Evolutionary conservation across 2,888 invertebrate genomes (phyloP).

Genomic region (Podabrus alpinus): DNA sequence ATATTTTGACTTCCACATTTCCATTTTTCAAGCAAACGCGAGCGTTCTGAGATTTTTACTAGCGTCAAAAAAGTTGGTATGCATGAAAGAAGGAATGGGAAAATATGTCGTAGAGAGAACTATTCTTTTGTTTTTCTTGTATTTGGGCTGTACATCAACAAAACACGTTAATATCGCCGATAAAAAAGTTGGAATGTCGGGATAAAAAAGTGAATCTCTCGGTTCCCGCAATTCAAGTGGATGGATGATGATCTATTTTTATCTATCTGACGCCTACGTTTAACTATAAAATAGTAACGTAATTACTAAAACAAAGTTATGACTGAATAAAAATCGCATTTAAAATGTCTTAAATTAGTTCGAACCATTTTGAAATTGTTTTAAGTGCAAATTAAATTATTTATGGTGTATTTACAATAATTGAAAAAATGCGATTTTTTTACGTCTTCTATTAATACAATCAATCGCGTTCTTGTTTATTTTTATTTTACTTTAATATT

Average conservation of each 20-base stretch:
- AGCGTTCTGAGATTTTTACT: too few species aligned
- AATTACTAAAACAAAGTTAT: constrained; percentile 24
- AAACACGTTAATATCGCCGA: not conserved
- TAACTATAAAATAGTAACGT: constrained; percentile 24
- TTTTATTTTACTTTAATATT: not conserved
- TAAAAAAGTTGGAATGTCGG: constrained; percentile 25
- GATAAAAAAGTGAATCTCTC: constrained; percentile 14
- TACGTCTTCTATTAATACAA: not conserved
- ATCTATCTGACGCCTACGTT: constrained; percentile 22
- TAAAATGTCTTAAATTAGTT: constrained; percentile 11
- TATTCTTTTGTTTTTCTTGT: not conserved
- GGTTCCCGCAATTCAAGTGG: constrained; percentile 22
- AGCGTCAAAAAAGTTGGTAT: not conserved
- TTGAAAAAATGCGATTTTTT: not conserved
- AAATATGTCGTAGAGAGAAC: not conserved
- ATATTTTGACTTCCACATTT: too few species aligned
- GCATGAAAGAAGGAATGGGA: not conserved
- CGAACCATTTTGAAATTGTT: not conserved
- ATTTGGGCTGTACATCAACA: not conserved
- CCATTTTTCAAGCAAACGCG: too few species aligned
- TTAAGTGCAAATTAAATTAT: not conserved
- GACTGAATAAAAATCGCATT: constrained; percentile 13
- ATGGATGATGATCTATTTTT: constrained; percentile 24
- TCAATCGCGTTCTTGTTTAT: not conserved
- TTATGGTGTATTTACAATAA: not conserved